phyloP scores from a whole-genome alignment of 2,888 invertebrate genomes.

The Eupithecia inturbata region DNA sequence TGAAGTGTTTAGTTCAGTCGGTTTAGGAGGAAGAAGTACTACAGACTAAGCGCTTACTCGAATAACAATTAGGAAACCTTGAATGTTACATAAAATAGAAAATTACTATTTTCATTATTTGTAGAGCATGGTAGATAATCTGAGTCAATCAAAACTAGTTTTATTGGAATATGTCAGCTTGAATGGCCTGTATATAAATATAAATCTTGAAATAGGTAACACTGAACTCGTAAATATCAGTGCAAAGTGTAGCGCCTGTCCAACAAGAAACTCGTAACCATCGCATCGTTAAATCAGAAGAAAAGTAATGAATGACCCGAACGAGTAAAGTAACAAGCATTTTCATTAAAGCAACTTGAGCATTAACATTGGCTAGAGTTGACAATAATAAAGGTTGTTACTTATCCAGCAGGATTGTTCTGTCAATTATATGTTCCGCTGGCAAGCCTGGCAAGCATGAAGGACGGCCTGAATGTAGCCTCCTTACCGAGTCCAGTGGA shows the following conservation, averaged over 20 bases:
- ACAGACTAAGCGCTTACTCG: not conserved
- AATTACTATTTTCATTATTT: not conserved
- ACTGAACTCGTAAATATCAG: conserved; percentile 24
- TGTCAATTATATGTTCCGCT: conserved; percentile 49
- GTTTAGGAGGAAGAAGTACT: not conserved
- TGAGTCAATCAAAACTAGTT: not conserved
- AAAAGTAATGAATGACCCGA: conserved; percentile 44
- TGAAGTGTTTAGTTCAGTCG: not conserved
- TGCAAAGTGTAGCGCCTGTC: conserved; percentile 27
- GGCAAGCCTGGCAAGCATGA: conserved; percentile 65
- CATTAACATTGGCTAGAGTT: conserved; percentile 48
- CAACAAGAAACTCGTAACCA: conserved; percentile 22
- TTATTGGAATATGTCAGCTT: not conserved
- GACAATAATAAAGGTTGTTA: conserved; percentile 48
- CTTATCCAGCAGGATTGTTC: conserved; percentile 49
- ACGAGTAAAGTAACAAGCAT: conserved; percentile 45
- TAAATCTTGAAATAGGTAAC: conserved; percentile 14
- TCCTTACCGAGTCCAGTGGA: conserved; percentile 90
- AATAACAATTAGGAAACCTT: not conserved
- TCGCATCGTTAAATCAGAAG: conserved; percentile 34
- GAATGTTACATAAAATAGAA: not conserved
- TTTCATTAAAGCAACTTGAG: conserved; percentile 48
- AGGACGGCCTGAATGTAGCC: conserved; percentile 83
- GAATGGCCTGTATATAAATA: not conserved
- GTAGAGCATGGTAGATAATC: not conserved